phyloP scores from a whole-genome alignment of 2,888 invertebrate species.

The Nasonia oneida region DNA sequence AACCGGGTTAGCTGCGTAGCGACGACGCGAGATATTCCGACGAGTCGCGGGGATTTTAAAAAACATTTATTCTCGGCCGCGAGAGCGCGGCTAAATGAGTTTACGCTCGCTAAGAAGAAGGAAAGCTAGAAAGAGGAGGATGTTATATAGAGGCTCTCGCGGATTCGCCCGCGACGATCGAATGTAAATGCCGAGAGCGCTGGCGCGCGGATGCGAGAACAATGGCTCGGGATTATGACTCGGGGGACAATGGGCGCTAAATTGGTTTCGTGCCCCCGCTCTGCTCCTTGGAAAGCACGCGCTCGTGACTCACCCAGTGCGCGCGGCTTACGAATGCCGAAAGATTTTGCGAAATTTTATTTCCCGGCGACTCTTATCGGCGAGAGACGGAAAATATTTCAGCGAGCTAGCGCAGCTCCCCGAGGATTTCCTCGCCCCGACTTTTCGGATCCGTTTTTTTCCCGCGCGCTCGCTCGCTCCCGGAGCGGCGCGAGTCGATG shows the following conservation, averaged over 20 bases:
- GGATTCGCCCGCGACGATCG: slow-evolving; percentile 15
- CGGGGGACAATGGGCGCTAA: slow-evolving; percentile 30
- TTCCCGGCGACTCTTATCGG: not conserved
- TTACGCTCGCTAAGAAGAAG: slow-evolving; percentile 26
- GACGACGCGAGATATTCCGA: slow-evolving; percentile 19
- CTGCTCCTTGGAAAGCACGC: not conserved
- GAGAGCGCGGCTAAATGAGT: slow-evolving; percentile 4
- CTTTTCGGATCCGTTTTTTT: not conserved
- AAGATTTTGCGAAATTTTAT: slow-evolving; percentile 13
- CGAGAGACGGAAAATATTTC: not conserved
- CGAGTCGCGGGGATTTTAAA: slow-evolving; percentile 27
- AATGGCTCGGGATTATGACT: slow-evolving; percentile 26
- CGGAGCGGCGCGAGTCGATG: not conserved
- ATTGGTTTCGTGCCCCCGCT: slow-evolving; percentile 3
- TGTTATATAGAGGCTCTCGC: not conserved
- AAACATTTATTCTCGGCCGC: slow-evolving; percentile 25
- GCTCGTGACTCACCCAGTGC: not conserved
- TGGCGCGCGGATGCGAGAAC: not conserved
- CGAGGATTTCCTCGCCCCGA: not conserved
- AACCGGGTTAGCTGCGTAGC: slow-evolving; percentile 2
- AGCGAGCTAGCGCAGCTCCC: not conserved
- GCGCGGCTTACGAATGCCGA: not conserved
- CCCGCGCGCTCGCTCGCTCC: not conserved
- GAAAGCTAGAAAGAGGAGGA: not conserved
- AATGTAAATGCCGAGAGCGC: slow-evolving; percentile 27